Conservation (phyloP, 2,888 invertebrate species). For the Marronus borbonicus region DNA sequence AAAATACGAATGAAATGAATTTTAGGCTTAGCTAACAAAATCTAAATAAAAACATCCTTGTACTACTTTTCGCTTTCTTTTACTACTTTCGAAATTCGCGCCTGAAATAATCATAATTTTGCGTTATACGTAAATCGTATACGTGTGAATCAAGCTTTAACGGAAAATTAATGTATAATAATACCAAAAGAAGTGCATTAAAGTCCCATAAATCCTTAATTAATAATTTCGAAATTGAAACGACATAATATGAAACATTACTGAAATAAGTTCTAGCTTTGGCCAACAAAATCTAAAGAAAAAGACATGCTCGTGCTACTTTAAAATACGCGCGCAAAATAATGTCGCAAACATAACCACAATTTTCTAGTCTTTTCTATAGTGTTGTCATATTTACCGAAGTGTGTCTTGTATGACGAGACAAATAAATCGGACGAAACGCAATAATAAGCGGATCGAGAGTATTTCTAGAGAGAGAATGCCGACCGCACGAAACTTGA, state of each 20-base stretch:
- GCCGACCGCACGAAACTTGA: slow-evolving; percentile 15
- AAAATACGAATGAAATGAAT: background rate
- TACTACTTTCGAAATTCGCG: background rate
- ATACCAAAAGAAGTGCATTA: too few species aligned
- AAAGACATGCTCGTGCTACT: background rate
- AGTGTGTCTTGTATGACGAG: background rate
- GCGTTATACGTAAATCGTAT: too few species aligned
- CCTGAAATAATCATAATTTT: background rate
- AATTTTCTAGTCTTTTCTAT: slow-evolving; percentile 15
- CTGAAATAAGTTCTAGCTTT: background rate
- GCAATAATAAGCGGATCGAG: background rate
- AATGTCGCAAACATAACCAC: slow-evolving; percentile 30
- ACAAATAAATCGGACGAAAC: background rate
- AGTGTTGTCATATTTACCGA: slow-evolving; percentile 30
- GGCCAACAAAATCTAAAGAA: background rate
- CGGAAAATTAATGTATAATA: too few species aligned
- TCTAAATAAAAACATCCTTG: background rate
- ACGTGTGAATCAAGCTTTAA: too few species aligned
- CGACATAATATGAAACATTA: background rate
- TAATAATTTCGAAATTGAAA: too few species aligned
- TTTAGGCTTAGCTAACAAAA: background rate
- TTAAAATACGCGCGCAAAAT: background rate
- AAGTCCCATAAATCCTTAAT: too few species aligned
- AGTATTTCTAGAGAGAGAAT: background rate
- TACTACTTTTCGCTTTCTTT: too few species aligned